A percentile compares a stretch with the other conserved stretches of the same genome.
Evolutionary conservation across 2,797 vertebrate species (phyloP).

Genomic region (Neostethus bicornis): DNA sequence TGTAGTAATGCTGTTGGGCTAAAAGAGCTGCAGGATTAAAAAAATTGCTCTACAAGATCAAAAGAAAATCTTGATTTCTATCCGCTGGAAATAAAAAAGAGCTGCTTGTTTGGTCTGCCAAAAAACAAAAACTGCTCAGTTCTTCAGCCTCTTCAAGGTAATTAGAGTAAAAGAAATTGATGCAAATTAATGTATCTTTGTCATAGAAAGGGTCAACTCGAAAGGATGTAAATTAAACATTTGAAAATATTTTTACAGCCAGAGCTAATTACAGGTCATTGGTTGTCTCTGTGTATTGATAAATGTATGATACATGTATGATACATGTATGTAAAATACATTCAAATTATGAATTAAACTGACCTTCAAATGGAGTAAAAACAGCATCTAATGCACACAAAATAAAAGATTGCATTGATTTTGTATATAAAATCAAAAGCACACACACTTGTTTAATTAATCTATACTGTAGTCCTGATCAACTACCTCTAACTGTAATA

Average conservation of each 20-base stretch:
- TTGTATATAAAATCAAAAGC: neutral
- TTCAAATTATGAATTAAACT: neutral
- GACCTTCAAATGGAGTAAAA: neutral
- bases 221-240: too few relatives aligned
- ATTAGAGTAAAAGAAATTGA: neutral
- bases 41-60: slow-evolving; percentile 10
- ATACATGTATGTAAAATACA: too few relatives aligned
- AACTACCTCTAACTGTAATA: neutral
- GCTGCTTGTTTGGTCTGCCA: slow-evolving; percentile 25
- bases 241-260: too few relatives aligned
- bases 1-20: slow-evolving; percentile 6
- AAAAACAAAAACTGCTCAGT: slow-evolving; percentile 22
- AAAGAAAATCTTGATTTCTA: slow-evolving; percentile 12
- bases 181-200: slow-evolving; percentile 23
- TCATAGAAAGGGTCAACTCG: too few relatives aligned
- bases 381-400: neutral
- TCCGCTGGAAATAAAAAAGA: slow-evolving; percentile 24
- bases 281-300: too few relatives aligned
- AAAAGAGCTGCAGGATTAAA: slow-evolving; percentile 10
- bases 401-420: neutral
- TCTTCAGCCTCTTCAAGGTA: slow-evolving; percentile 9
- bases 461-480: too few relatives aligned
- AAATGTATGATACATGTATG: too few relatives aligned
- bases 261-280: too few relatives aligned
- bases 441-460: too few relatives aligned